A percentile compares a stretch with the other conserved stretches of the same genome.
Conservation (phyloP, 2,113 vertebrate species). For the Cariama cristata region DNA sequence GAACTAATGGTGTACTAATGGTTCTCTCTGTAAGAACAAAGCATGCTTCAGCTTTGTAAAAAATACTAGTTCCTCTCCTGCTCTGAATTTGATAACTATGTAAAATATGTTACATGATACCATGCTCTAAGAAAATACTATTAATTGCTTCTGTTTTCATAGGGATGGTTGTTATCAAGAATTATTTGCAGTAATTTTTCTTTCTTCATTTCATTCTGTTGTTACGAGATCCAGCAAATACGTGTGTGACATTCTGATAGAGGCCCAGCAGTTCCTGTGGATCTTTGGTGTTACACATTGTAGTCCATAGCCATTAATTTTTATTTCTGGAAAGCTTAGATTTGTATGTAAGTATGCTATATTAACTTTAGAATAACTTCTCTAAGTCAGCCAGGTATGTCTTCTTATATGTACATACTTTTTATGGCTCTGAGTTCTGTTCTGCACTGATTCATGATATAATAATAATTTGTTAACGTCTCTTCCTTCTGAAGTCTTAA, state of each 20-base stretch:
- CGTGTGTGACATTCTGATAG: conserved; percentile 31
- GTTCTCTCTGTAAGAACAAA: background rate
- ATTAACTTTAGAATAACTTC: conserved; percentile 40
- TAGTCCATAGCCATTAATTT: conserved; percentile 22
- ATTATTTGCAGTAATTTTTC: background rate
- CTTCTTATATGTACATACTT: background rate
- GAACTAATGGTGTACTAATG: background rate
- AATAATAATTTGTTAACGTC: background rate
- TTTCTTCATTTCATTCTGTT: background rate
- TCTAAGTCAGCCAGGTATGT: background rate
- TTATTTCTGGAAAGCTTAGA: conserved; percentile 21
- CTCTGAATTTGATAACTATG: background rate
- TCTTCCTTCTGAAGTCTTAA: background rate
- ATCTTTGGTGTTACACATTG: background rate
- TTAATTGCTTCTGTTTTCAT: background rate
- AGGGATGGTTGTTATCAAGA: background rate
- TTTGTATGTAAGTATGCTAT: background rate
- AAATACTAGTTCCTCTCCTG: background rate
- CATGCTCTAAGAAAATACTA: background rate
- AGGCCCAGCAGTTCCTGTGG: conserved; percentile 22
- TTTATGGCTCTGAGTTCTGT: background rate
- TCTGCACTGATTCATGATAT: background rate
- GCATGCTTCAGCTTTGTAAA: background rate
- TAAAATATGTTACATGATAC: background rate
- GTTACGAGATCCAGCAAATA: background rate